Percentiles rank a stretch among this genome's conserved stretches.
Conservation (phyloP, 92 coral and sea anemone genomes). For the Anthopleura xanthogrammica region DNA sequence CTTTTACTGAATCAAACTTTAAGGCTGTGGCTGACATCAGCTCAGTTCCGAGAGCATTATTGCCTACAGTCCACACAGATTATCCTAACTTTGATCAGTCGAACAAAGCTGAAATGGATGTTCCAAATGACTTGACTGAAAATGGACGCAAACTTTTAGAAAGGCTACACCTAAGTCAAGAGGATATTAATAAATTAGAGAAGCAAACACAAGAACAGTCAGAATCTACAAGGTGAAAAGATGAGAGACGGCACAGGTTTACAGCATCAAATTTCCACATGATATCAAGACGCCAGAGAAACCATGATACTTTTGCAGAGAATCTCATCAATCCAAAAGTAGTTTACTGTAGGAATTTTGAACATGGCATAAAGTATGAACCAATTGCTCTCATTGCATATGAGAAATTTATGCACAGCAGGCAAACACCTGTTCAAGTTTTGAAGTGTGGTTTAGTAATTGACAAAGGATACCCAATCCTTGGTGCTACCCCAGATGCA, state of each 20-base stretch:
- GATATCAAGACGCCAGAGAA: slow-evolving; percentile 42
- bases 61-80: not conserved
- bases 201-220: slow-evolving; percentile 43
- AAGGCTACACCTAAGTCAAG: slow-evolving; percentile 21
- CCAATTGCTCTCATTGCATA: slow-evolving; percentile 46
- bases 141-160: slow-evolving; percentile 18
- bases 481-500: slow-evolving; percentile 56
- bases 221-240: slow-evolving; percentile 39
- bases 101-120: slow-evolving; percentile 3
- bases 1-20: slow-evolving; percentile 55
- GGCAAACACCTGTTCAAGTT: slow-evolving; percentile 50
- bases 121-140: slow-evolving; percentile 25
- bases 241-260: slow-evolving; percentile 33
- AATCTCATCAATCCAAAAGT: slow-evolving; percentile 48
- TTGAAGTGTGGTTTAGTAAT: slow-evolving; percentile 49
- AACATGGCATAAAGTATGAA: slow-evolving; percentile 67
- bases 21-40: slow-evolving; percentile 40
- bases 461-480: slow-evolving; percentile 25
- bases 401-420: slow-evolving; percentile 50
- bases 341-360: slow-evolving; percentile 27
- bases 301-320: slow-evolving; percentile 44
- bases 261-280: slow-evolving; percentile 53
- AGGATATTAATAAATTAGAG: slow-evolving; percentile 29
- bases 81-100: not conserved
- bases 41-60: slow-evolving; percentile 31